Evolutionary conservation across 1,140 invertebrate genomes (phyloP).

Genomic region (Tyrophagus putrescentiae): DNA sequence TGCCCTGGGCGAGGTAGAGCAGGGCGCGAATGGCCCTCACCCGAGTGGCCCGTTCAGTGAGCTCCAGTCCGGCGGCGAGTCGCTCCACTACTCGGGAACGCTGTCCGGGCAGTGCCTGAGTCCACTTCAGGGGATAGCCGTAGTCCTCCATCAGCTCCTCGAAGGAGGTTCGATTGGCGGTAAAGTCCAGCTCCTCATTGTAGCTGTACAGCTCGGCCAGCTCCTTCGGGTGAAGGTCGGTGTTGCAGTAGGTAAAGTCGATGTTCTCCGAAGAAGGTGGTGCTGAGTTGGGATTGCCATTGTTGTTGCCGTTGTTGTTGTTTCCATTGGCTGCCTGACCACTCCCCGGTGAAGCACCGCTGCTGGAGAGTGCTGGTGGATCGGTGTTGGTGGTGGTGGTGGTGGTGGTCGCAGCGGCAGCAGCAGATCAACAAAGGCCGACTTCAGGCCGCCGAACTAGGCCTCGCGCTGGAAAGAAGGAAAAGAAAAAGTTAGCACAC

Average conservation of each 20-base stretch:
- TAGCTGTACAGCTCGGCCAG: constrained; percentile 92
- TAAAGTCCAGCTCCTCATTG: constrained; percentile 81
- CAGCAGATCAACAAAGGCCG: no score
- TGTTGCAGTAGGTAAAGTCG: constrained; percentile 81
- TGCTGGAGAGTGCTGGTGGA: no score
- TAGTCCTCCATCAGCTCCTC: constrained; percentile 67
- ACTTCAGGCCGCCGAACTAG: no score
- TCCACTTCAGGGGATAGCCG: constrained; percentile 58
- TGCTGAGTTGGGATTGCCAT: no score
- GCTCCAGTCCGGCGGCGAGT: constrained; percentile 72
- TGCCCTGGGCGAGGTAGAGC: constrained; percentile 67
- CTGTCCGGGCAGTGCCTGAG: constrained; percentile 47
- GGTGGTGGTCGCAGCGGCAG: no score
- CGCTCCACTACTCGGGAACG: constrained; percentile 60
- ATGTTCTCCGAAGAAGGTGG: constrained; percentile 43
- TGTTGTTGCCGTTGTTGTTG: no score
- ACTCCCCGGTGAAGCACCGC: no score
- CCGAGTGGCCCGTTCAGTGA: constrained; percentile 57
- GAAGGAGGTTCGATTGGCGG: constrained; percentile 62
- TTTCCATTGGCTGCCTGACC: no score
- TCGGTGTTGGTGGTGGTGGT: no score
- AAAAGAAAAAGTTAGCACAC: no score
- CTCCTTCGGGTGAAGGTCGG: constrained; percentile 74
- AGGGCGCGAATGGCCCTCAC: constrained; percentile 74
- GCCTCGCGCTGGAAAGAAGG: no score